These are phyloP conservation scores for Itoplectis maculator DNA, from an alignment of 2,888 invertebrate species.

Conservation along the genomic window DNA sequence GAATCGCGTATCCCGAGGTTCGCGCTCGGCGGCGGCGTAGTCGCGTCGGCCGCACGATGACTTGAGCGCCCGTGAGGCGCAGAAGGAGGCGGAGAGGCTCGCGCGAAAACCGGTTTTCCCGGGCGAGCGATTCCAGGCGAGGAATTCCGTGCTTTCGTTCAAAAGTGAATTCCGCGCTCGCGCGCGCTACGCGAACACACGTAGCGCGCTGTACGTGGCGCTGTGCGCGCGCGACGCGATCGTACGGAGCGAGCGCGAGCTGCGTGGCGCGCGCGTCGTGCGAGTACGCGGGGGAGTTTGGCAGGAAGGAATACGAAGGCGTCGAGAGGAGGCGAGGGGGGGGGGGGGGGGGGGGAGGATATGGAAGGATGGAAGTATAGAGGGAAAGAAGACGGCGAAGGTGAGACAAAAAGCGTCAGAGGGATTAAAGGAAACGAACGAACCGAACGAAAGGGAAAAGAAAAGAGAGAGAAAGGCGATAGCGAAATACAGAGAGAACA, in stretches of 20 bases:
- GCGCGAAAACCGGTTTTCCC: slow-evolving; percentile 65
- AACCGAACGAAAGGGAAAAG: slow-evolving; percentile 28
- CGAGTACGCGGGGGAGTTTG: slow-evolving; percentile 31
- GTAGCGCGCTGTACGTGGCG: not conserved
- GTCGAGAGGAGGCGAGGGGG: not conserved
- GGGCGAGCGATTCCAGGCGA: slow-evolving; percentile 64
- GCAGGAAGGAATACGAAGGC: not conserved
- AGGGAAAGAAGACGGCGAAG: slow-evolving; percentile 1
- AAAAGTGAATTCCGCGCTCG: slow-evolving; percentile 68
- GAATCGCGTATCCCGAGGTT: slow-evolving; percentile 18
- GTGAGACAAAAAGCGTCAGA: slow-evolving; percentile 8
- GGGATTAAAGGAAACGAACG: slow-evolving; percentile 27
- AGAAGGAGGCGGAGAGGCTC: slow-evolving; percentile 33
- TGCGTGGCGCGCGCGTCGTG: not conserved
- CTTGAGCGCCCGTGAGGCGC: too few relatives aligned
- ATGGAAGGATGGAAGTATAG: too few relatives aligned
- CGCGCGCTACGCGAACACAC: not conserved
- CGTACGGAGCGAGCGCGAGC: too few relatives aligned
- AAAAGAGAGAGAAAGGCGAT: slow-evolving; percentile 29
- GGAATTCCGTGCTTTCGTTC: slow-evolving; percentile 68
- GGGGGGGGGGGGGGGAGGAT: too few relatives aligned
- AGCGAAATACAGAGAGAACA: not conserved
- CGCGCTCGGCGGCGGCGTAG: slow-evolving; percentile 7
- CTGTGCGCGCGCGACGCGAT: not conserved
- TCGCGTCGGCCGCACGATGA: too few relatives aligned